Evolutionary conservation across 2,888 invertebrate species (phyloP).

Genomic region (Chydorus sphaericus): DNA sequence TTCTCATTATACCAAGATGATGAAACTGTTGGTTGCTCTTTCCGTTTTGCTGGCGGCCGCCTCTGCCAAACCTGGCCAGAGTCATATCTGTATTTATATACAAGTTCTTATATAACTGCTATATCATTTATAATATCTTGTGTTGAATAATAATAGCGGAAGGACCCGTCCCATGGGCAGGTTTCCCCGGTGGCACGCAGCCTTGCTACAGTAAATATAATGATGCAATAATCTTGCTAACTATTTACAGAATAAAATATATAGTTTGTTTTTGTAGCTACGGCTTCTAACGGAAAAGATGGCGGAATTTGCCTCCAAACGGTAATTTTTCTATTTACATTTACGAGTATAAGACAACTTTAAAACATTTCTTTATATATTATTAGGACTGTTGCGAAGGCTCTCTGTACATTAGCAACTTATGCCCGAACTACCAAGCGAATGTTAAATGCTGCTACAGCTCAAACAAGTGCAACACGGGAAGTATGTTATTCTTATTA

Average conservation of each 20-base stretch:
- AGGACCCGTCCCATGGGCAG: no score
- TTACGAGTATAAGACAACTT: not conserved
- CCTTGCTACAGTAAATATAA: slow-evolving; percentile 14
- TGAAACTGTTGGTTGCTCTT: not conserved
- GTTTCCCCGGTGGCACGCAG: slow-evolving; percentile 14
- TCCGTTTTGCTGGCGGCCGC: not conserved
- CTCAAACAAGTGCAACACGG: slow-evolving; percentile 13
- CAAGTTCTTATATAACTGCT: not conserved
- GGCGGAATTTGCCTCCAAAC: slow-evolving; percentile 15
- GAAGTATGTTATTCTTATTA: slow-evolving; percentile 7
- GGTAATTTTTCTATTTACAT: not conserved
- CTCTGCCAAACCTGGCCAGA: no score
- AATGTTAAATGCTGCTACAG: slow-evolving; percentile 17
- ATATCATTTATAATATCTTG: no score
- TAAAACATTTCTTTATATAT: not conserved
- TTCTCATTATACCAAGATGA: no score
- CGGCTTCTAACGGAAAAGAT: slow-evolving; percentile 13
- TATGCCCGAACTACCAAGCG: slow-evolving; percentile 14
- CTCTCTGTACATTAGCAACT: slow-evolving; percentile 13
- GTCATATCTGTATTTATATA: not conserved
- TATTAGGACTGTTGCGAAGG: slow-evolving; percentile 16
- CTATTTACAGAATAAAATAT: no score
- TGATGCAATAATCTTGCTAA: no score
- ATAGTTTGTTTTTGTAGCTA: no score
- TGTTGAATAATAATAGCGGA: no score